These are phyloP conservation scores for Euphonia xanthogaster DNA, from an alignment of 2,797 vertebrate species.

Conservation along the genomic window DNA sequence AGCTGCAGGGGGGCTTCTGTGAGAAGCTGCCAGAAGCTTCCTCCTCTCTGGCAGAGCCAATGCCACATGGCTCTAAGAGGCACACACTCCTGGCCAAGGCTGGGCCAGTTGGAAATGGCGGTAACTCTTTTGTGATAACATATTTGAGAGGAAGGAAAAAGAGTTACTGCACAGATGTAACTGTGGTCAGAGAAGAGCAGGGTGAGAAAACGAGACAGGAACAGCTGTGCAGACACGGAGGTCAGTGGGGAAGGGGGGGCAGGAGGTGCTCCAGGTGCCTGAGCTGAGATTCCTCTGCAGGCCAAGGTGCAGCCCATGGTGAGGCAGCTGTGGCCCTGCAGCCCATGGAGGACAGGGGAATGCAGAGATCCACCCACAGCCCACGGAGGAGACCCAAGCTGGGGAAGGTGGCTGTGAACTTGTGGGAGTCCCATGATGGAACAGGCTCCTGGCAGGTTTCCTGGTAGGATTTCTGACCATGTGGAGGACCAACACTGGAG, in stretches of 20 bases:
- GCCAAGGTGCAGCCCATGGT: neutral
- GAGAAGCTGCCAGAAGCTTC: neutral
- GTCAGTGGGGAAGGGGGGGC: neutral
- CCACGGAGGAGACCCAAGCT: accelerated
- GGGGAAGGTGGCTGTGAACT: neutral
- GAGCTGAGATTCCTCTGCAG: neutral
- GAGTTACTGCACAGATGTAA: neutral
- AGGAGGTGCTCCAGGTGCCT: accelerated
- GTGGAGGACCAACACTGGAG: neutral
- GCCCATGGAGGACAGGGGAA: neutral
- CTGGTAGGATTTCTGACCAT: accelerated
- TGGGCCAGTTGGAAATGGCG: neutral
- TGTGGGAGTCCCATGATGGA: neutral
- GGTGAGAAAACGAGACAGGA: neutral
- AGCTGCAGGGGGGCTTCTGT: neutral
- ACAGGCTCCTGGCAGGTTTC: neutral
- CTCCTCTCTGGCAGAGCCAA: neutral
- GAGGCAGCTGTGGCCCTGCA: neutral
- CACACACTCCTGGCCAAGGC: neutral
- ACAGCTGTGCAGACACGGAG: too few species aligned
- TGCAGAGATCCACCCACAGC: neutral
- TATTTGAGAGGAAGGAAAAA: neutral
- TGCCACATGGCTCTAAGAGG: neutral
- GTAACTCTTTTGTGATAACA: neutral
- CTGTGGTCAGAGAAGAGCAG: neutral